These are phyloP conservation scores for Drosophila merina DNA, from an alignment of 2,888 invertebrate genomes.

Conservation along the genomic window DNA sequence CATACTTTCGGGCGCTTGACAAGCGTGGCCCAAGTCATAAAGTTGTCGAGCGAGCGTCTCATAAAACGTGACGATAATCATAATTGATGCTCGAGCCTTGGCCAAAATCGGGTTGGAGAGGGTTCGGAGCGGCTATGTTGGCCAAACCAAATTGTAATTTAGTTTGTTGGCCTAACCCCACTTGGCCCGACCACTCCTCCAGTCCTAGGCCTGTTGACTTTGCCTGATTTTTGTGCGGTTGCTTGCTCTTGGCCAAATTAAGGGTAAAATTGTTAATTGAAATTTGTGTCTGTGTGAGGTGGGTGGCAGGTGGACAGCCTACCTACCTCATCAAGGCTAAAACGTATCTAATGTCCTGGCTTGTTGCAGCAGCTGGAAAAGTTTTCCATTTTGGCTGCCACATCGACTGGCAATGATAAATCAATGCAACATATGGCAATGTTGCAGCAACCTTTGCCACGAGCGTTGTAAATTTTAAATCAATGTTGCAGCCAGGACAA, in stretches of 20 bases:
- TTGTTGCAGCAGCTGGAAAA: constrained; percentile 56
- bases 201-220: constrained; percentile 19
- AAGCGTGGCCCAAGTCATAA: constrained; percentile 77
- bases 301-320: neutral
- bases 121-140: constrained; percentile 8
- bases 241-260: constrained; percentile 68
- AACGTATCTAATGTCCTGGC: constrained; percentile 57
- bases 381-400: constrained; percentile 63
- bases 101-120: neutral
- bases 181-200: constrained; percentile 19
- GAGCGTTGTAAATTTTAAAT: constrained; percentile 80
- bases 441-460: constrained; percentile 74
- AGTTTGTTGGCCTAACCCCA: constrained; percentile 57
- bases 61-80: constrained; percentile 85
- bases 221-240: constrained; percentile 29
- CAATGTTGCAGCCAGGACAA: constrained; percentile 61
- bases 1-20: constrained; percentile 64
- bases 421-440: constrained; percentile 80
- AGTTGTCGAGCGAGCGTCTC: constrained; percentile 83
- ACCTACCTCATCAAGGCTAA: constrained; percentile 23
- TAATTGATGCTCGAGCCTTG: constrained; percentile 81
- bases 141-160: constrained; percentile 73
- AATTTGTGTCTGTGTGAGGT: constrained; percentile 58
- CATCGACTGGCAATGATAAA: constrained; percentile 69
- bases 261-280: constrained; percentile 79